These are phyloP conservation scores for Argentina silus DNA, from an alignment of 2,797 vertebrate genomes.

Conservation along the genomic window DNA sequence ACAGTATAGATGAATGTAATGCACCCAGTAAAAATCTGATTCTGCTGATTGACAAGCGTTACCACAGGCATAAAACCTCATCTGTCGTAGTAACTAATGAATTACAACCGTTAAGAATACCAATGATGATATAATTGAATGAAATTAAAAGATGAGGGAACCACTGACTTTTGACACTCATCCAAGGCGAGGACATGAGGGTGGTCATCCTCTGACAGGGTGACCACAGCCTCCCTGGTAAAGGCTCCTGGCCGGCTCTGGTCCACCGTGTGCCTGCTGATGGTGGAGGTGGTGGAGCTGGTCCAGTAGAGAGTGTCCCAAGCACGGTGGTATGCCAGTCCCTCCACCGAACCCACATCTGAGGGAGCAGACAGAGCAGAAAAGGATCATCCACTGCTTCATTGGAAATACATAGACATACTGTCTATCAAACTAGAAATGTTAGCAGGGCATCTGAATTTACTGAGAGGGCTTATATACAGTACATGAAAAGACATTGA, in stretches of 20 bases:
- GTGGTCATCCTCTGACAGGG: constrained; percentile 95
- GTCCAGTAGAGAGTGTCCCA: constrained; percentile 98
- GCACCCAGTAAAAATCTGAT: neutral
- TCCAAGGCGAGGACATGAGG: constrained; percentile 93
- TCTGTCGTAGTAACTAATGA: constrained; percentile 8
- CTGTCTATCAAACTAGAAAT: neutral
- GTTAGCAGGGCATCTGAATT: neutral
- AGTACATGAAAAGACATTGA: neutral
- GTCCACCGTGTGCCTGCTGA: constrained; percentile 91
- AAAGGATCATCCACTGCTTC: neutral
- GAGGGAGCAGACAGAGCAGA: constrained; percentile 33
- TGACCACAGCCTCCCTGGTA: constrained; percentile 86
- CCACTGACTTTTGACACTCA: constrained; percentile 94
- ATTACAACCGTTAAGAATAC: neutral
- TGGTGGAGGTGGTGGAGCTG: constrained; percentile 94
- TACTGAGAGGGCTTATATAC: neutral
- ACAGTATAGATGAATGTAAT: neutral
- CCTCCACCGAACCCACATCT: constrained; percentile 98
- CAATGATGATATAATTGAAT: neutral
- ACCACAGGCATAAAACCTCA: neutral
- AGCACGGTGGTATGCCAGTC: constrained; percentile 91
- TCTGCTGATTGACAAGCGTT: neutral
- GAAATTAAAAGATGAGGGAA: neutral
- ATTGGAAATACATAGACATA: neutral
- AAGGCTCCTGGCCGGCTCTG: constrained; percentile 83